phyloP scores from a whole-genome alignment of 2,797 vertebrate species.

The Chloroceryle inda region DNA sequence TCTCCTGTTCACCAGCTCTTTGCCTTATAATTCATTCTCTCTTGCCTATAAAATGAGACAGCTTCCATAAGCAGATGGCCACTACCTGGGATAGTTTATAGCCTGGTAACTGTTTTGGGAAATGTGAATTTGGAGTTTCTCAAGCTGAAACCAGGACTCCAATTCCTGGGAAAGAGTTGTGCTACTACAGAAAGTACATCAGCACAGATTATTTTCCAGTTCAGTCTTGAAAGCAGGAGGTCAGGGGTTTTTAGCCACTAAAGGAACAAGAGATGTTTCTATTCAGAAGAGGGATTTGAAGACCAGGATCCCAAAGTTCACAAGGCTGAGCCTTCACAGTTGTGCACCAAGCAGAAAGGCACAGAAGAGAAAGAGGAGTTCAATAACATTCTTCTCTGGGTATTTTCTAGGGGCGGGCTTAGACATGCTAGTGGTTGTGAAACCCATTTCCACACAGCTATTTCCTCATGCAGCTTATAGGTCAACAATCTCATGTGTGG shows the following conservation, averaged over 20 bases:
- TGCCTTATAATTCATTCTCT: neutral
- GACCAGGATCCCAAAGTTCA: neutral
- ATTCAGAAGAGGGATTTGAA: neutral
- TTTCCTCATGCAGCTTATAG: neutral
- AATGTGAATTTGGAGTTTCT: neutral
- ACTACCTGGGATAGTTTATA: neutral
- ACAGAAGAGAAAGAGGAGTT: neutral
- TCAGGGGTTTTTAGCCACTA: neutral
- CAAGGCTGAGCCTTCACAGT: neutral
- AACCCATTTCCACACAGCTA: neutral
- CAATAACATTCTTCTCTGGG: neutral
- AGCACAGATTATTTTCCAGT: neutral
- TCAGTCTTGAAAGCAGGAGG: neutral
- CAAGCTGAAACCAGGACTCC: neutral
- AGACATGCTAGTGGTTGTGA: neutral
- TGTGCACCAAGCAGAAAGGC: neutral
- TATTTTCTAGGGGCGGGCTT: neutral
- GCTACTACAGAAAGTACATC: neutral
- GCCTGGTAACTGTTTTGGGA: neutral
- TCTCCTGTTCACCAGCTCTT: neutral
- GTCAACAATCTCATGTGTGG: neutral
- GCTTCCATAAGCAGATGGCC: neutral
- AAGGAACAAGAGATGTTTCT: neutral
- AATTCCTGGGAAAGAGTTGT: neutral
- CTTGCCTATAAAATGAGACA: neutral